Evolutionary conservation across 2,888 invertebrate genomes (phyloP).

Genomic region (Baccha elongata): DNA sequence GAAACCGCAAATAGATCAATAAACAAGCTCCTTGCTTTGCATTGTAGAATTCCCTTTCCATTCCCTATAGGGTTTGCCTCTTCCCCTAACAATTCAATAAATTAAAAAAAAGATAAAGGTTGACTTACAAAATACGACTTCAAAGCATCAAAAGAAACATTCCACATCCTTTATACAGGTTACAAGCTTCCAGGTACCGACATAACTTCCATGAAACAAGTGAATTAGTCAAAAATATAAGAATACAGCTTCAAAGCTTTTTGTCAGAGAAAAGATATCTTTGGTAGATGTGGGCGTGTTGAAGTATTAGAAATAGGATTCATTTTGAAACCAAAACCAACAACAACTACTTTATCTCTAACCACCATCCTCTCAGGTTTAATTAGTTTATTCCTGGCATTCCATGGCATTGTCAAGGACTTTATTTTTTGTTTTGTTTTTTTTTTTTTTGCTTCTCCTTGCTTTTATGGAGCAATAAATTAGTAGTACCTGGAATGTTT

Average conservation of each 20-base stretch:
- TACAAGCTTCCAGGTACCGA: neutral
- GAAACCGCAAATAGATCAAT: conserved; percentile 61
- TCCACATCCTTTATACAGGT: neutral
- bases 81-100: neutral
- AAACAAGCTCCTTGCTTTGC: conserved; percentile 33
- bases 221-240: conserved; percentile 49
- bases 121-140: conserved; percentile 3
- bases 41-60: neutral
- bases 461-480: conserved; percentile 36
- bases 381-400: conserved; percentile 33
- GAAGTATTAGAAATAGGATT: neutral
- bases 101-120: neutral
- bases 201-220: conserved; percentile 1
- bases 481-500: conserved; percentile 10
- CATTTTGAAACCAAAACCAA: conserved; percentile 5
- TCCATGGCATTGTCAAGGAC: neutral
- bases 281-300: conserved; percentile 4
- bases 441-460: neutral
- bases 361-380: conserved; percentile 10
- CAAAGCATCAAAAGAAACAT: conserved; percentile 29
- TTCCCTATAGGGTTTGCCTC: neutral
- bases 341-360: neutral
- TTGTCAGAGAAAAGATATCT: conserved; percentile 13
- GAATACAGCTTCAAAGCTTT: conserved; percentile 18
- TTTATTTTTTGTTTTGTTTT: no score